Percentiles rank a stretch among this genome's conserved stretches.
phyloP scores from a whole-genome alignment of 2,797 vertebrate species.

The Sylvilagus floridanus region DNA sequence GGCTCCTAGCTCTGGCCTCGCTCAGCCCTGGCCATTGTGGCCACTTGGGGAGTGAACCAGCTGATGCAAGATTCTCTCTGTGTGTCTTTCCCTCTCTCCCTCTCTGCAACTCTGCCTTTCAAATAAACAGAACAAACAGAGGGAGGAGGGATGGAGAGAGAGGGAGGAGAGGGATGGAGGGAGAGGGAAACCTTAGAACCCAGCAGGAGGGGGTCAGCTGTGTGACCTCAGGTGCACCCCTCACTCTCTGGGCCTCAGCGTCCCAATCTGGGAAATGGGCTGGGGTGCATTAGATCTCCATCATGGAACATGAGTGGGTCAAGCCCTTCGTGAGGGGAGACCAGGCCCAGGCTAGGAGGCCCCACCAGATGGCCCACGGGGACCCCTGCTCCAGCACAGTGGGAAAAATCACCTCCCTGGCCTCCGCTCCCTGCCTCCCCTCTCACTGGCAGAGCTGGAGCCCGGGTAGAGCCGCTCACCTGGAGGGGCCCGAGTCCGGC shows the following conservation, averaged over 20 bases:
- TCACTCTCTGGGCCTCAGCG: background rate
- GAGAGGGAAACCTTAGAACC: background rate
- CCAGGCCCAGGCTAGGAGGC: background rate
- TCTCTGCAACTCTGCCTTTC: too few relatives aligned
- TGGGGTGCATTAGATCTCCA: background rate
- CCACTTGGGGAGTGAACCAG: too few relatives aligned
- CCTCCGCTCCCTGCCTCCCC: background rate
- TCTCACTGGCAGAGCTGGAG: background rate
- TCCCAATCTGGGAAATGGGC: background rate
- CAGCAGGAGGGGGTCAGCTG: background rate
- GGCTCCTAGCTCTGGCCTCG: too few relatives aligned
- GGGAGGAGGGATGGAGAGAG: too few relatives aligned
- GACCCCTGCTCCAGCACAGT: background rate
- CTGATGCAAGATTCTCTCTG: too few relatives aligned
- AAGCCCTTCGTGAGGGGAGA: background rate
- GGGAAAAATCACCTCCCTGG: background rate
- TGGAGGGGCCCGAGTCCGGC: constrained; percentile 45
- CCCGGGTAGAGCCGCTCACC: constrained; percentile 1
- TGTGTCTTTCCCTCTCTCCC: too few relatives aligned
- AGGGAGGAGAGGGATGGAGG: background rate
- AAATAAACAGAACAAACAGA: too few relatives aligned
- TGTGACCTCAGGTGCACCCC: background rate
- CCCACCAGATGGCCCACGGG: fast-evolving
- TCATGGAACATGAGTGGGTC: background rate
- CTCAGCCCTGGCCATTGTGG: too few relatives aligned